Base-by-base conservation (phyloP, 1,140 invertebrate species). In the Dysdera silvatica region DNA sequence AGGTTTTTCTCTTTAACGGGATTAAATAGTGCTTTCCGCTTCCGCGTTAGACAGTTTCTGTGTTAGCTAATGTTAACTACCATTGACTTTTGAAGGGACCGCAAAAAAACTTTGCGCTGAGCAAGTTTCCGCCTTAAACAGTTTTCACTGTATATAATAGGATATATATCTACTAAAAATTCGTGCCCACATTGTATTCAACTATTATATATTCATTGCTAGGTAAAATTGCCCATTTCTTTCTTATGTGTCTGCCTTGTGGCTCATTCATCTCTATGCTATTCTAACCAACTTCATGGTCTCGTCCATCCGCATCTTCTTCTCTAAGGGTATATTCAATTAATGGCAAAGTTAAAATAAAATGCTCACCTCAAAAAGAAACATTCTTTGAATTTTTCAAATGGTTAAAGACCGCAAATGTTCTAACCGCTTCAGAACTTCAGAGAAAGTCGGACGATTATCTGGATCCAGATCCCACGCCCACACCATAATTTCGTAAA, bases 401-500 rank as follows among this genome's bases (percentile, higher is more conserved):
- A 61, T 54, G 29, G 66, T 67, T 10, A 59, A 23, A 18, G 55
- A 31, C 26, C 58, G 63, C 16, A 69, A 28, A 4, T 60, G 40
- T 64, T 70, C 68, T 26, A 70, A 52, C 37, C 65, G 53, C 37
- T 60, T 67, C 29, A 69, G 47, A 54, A 70, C 57, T 52, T 88
- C 84, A 63, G 83, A 79, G 80, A 98, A 98, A 66, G 86, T 89
- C 68, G 95, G 95, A 70, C 95, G 81, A 69, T 86, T 83, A 56
- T 87, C 84, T 7, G 91, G 87, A 75, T 91, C 85, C 29, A 93
- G 78, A 75, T 92, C 86, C 95, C 95, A 99, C 5, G 93, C 87
- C 78, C 86, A 85, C 76, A 85, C 85, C 96, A 99, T 99, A 67
- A 99, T 87, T 70, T 92, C 86, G 76, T 96, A 98, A 35, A 98